Conservation (phyloP, 2,888 invertebrate genomes). For the Lasioglossum pauxillum region DNA sequence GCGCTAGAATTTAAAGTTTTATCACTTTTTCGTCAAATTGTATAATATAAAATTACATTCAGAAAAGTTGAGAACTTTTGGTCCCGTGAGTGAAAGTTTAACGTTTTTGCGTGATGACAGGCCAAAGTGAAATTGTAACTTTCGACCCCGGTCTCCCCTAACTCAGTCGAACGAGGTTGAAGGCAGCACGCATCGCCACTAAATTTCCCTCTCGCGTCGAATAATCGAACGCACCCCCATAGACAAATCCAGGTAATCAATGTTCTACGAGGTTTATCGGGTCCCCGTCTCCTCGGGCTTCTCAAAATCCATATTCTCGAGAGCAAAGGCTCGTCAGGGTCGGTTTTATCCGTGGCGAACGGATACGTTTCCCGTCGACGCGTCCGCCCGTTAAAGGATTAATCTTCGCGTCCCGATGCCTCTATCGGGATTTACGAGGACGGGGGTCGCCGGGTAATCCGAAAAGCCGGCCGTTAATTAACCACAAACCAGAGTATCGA, state of each 20-base stretch:
- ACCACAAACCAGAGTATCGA: conserved; percentile 33
- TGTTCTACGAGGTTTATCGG: background rate
- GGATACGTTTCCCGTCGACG: background rate
- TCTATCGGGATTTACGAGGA: conserved; percentile 23
- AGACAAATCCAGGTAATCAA: background rate
- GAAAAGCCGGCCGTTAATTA: conserved; percentile 46
- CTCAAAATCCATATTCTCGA: conserved; percentile 11
- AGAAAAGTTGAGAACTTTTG: no score
- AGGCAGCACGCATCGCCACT: background rate
- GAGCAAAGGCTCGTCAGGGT: background rate
- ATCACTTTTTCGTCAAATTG: no score
- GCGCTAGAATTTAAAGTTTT: no score
- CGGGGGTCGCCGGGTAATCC: background rate
- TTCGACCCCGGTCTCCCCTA: background rate
- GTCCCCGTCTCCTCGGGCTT: background rate
- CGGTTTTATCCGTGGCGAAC: background rate
- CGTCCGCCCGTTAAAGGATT: conserved; percentile 21
- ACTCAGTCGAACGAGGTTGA: background rate
- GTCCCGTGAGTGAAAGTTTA: no score
- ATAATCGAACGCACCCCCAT: background rate
- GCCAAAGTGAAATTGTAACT: background rate
- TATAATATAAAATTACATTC: no score
- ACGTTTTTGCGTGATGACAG: no score
- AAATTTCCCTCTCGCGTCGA: background rate
- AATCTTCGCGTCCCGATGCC: conserved; percentile 16